These are phyloP conservation scores for Bombus consobrinus DNA, from an alignment of 1,140 invertebrate genomes.

Conservation along the genomic window DNA sequence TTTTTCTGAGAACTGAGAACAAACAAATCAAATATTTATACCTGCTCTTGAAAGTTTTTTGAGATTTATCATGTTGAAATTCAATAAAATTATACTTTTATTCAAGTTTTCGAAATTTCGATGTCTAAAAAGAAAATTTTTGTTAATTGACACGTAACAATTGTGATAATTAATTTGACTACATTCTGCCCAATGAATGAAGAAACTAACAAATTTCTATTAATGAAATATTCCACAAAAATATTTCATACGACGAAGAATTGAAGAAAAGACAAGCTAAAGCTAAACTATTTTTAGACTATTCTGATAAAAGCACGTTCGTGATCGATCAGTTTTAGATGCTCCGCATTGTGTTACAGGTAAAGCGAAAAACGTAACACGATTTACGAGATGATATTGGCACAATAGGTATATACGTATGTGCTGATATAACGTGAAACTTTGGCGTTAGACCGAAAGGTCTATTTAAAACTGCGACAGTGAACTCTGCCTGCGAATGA, in stretches of 20 bases:
- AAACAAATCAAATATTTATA: neutral
- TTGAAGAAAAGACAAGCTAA: neutral
- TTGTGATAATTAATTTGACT: neutral
- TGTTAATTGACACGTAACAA: too few relatives aligned
- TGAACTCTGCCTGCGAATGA: neutral
- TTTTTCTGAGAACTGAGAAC: neutral
- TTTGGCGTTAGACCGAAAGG: constrained; percentile 30
- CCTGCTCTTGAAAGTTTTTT: rapidly evolving
- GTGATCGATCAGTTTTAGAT: constrained; percentile 7
- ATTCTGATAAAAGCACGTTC: neutral
- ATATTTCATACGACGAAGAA: neutral
- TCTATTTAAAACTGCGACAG: constrained; percentile 24
- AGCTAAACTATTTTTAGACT: neutral
- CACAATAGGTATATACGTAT: neutral
- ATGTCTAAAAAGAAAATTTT: neutral
- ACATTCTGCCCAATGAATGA: too few relatives aligned
- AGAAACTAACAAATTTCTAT: neutral
- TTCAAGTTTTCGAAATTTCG: neutral
- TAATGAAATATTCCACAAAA: too few relatives aligned
- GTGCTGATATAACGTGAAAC: neutral
- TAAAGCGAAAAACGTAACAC: neutral
- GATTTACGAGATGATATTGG: neutral
- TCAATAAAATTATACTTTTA: neutral
- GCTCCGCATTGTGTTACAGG: neutral
- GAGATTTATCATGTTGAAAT: neutral